Conservation (phyloP, 2,797 vertebrate species). For the Falco naumanni region DNA sequence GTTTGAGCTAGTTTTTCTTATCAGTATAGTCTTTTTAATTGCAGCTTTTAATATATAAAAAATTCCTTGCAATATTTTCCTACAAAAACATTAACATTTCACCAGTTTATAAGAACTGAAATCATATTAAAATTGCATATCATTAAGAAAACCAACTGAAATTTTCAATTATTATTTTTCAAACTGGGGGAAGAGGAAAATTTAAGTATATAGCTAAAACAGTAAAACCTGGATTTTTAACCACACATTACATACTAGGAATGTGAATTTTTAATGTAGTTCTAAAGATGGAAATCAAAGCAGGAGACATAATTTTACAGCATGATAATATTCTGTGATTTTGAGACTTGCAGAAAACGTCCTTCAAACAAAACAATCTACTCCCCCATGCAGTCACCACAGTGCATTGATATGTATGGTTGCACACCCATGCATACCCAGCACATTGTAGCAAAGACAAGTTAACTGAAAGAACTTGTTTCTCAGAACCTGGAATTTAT, state of each 20-base stretch:
- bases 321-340: not conserved
- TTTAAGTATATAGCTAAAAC: not conserved
- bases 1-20: not conserved
- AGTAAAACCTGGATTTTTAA: not conserved
- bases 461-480: not conserved
- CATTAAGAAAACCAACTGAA: not conserved
- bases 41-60: not conserved
- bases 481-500: not conserved
- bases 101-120: not conserved
- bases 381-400: not conserved
- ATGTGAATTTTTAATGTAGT: not conserved
- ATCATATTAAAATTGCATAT: not conserved
- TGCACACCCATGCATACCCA: no score
- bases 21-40: not conserved
- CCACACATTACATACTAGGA: not conserved
- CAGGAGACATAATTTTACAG: not conserved
- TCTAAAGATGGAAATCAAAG: not conserved
- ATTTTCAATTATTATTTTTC: not conserved
- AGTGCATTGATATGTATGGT: fast-evolving
- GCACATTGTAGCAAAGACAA: not conserved
- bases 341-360: not conserved
- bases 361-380: not conserved
- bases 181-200: not conserved
- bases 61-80: not conserved
- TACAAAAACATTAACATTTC: not conserved